A percentile compares a stretch with the other conserved stretches of the same genome.
Evolutionary conservation across 2,797 vertebrate genomes (phyloP).

Genomic region (Poecilia wingei): DNA sequence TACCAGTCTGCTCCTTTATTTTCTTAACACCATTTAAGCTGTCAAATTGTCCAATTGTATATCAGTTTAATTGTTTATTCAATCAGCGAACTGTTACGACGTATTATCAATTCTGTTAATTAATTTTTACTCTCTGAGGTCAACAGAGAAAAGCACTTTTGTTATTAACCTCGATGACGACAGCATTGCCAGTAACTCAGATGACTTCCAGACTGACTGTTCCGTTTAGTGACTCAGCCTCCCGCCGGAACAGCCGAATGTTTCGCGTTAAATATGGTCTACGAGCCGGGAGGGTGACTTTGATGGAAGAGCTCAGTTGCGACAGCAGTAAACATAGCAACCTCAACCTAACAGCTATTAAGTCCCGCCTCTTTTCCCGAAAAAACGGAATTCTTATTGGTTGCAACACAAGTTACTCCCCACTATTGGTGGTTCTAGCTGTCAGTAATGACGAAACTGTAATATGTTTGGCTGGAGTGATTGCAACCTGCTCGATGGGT

Average conservation of each 20-base stretch:
- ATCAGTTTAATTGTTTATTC: neutral
- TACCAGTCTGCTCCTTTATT: conserved; percentile 8
- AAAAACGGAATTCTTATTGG: conserved; percentile 57
- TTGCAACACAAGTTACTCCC: rapidly evolving
- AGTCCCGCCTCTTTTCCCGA: conserved; percentile 47
- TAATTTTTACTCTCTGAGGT: neutral
- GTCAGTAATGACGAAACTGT: conserved; percentile 53
- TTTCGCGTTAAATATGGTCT: rapidly evolving
- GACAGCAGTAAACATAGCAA: conserved; percentile 68
- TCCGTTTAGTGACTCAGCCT: conserved; percentile 21
- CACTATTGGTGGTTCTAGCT: conserved; percentile 34
- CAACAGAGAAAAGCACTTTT: conserved; percentile 47
- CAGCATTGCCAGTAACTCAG: conserved; percentile 86
- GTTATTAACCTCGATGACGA: conserved; percentile 82
- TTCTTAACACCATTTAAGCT: neutral
- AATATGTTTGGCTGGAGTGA: conserved; percentile 54
- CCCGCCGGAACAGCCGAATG: conserved; percentile 43
- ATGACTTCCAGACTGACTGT: conserved; percentile 85
- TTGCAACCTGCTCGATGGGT: conserved; percentile 52
- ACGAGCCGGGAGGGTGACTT: conserved; percentile 46
- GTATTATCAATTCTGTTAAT: neutral
- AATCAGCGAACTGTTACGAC: neutral
- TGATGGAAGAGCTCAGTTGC: conserved; percentile 57
- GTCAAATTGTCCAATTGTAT: neutral
- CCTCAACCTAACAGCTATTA: conserved; percentile 29